Percentiles rank a stretch among this genome's conserved stretches.
phyloP scores from a whole-genome alignment of 2,797 vertebrate species.

The Mormyrops boulengeri region DNA sequence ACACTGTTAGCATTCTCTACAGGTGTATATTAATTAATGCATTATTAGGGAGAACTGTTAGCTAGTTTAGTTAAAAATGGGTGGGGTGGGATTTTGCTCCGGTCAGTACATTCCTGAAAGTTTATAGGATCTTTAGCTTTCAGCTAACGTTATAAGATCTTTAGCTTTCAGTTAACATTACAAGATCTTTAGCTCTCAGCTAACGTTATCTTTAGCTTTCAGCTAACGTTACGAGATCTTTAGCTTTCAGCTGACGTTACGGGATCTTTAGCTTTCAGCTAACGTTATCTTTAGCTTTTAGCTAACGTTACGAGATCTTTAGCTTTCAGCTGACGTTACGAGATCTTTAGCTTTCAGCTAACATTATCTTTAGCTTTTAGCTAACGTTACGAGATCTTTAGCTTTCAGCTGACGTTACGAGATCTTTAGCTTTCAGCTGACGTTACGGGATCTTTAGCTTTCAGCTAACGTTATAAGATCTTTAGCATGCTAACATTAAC shows the following conservation, averaged over 20 bases:
- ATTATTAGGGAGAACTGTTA: neutral
- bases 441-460: neutral
- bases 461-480: neutral
- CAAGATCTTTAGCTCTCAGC: no score
- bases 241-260: no score
- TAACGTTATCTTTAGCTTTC: no score
- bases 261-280: no score
- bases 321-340: neutral
- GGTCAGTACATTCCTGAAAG: neutral
- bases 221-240: no score
- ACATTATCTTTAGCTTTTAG: no score
- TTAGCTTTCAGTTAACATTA: no score
- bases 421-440: neutral
- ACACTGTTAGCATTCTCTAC: neutral
- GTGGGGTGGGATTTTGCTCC: neutral
- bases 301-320: no score
- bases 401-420: neutral
- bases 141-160: no score
- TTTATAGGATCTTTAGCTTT: neutral
- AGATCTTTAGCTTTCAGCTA: neutral
- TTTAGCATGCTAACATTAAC: neutral
- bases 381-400: no score
- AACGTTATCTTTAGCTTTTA: no score
- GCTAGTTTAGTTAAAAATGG: neutral
- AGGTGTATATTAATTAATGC: neutral